Conservation (phyloP, 2,113 vertebrate genomes). For the Dermatemys mawii region DNA sequence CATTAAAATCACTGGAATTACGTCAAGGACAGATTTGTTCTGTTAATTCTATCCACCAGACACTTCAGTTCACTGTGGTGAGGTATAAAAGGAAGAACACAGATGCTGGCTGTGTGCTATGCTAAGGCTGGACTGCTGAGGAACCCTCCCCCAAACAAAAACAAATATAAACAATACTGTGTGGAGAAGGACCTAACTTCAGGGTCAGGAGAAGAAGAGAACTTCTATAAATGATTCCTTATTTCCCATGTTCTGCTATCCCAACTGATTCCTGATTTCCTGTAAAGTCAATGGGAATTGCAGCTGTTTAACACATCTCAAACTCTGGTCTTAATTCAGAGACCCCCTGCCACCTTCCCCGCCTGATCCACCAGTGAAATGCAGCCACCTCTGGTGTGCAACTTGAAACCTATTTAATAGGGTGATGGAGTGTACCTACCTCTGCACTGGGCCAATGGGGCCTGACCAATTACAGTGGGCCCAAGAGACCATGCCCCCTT, state of each 20-base stretch:
- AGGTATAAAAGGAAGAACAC: conserved; percentile 45
- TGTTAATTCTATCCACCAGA: conserved; percentile 43
- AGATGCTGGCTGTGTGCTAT: conserved; percentile 17
- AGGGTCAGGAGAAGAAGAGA: conserved; percentile 22
- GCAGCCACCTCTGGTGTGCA: neutral
- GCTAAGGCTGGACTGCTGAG: neutral
- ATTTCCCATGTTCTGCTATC: neutral
- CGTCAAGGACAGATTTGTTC: conserved; percentile 19
- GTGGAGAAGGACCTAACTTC: neutral
- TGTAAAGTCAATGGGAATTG: neutral
- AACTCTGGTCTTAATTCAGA: neutral
- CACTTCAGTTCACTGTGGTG: conserved; percentile 9
- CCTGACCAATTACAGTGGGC: too few relatives aligned
- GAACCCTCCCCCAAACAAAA: conserved; percentile 17
- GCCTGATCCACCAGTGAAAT: neutral
- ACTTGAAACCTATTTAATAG: neutral
- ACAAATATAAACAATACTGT: neutral
- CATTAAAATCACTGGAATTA: conserved; percentile 35
- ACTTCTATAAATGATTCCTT: too few relatives aligned
- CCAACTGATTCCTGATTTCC: neutral
- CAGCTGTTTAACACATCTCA: neutral
- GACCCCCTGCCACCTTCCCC: too few relatives aligned
- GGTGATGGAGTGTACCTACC: too few relatives aligned
- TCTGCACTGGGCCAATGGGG: too few relatives aligned
- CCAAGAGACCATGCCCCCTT: too few relatives aligned